Base-by-base conservation (phyloP, 2,797 vertebrate genomes). In the Macroramphosus scolopax region DNA sequence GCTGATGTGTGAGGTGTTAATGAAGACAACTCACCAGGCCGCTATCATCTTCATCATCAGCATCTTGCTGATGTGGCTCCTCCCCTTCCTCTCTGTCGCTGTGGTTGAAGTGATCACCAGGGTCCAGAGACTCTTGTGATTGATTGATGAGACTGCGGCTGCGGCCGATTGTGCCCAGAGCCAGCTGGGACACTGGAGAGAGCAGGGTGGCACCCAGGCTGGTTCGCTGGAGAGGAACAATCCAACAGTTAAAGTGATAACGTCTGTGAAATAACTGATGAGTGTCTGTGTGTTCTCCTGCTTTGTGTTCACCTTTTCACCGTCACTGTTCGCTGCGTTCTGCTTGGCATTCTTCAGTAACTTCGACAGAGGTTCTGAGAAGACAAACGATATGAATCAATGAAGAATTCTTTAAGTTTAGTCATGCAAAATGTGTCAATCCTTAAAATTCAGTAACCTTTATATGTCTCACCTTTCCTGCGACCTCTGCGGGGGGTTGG, bases 311-410 rank as follows among this genome's bases (percentile, higher is more conserved):
- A 89, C 87, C 67, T 89, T 89, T 54, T 84, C 81, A 1, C 80
- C 78, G 0, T 87, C 86, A 6, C 60, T 31, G 51, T 76, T 89
- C 86, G 92, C 82, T 87, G 93, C 92, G 1, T 91, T 92, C 73
- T 93, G 87, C 74, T 95, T 98, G 46, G 92, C 82, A 64, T 92
- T 93, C 90, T 96, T 98, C 77, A 95, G 83, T 54, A 89, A 77
- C 87, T 93, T 94, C 1, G 94, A 95, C 1, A 95, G 89, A 32
- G 96, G 96, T 65, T 99, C 96, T 98, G 80, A 37, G 52, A 78
- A 58, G 17, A 60, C 2, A 38, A 22, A 63, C 8, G 45, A 33
- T n/a, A 26, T 12, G 3, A 3, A 55, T 34, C 4, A 34, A 31
- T 22, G 6, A 31, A 29, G 7, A 3, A 32, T 9, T 30, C 2